Conservation (phyloP, 2,797 vertebrate genomes). For the Diplodus sargus region DNA sequence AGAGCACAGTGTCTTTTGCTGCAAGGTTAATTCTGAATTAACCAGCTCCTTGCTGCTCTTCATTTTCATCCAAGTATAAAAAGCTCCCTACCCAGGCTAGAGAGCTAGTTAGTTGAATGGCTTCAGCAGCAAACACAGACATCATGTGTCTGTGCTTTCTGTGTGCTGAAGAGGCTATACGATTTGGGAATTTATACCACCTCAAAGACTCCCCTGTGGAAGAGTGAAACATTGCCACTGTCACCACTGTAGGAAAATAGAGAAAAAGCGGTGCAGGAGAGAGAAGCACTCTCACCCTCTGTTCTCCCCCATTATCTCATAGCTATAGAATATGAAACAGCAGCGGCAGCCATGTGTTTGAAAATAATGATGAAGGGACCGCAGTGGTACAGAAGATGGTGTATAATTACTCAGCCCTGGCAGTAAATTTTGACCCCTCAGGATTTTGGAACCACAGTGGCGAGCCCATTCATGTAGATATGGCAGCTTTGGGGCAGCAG, state of each 20-base stretch:
- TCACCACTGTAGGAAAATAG: slow-evolving; percentile 38
- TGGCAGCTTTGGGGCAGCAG: slow-evolving; percentile 63
- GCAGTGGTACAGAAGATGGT: slow-evolving; percentile 59
- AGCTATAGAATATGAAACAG: slow-evolving; percentile 63
- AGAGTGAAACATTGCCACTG: slow-evolving; percentile 57
- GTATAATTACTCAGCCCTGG: slow-evolving; percentile 76
- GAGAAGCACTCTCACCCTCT: slow-evolving; percentile 19
- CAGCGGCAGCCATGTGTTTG: slow-evolving; percentile 67
- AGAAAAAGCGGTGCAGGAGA: slow-evolving; percentile 16
- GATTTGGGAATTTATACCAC: slow-evolving; percentile 52
- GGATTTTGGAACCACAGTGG: slow-evolving; percentile 61
- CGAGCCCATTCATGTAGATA: slow-evolving; percentile 63
- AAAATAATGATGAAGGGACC: slow-evolving; percentile 75
- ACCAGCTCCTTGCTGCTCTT: slow-evolving; percentile 1
- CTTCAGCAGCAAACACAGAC: slow-evolving; percentile 6
- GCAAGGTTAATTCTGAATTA: slow-evolving; percentile 12
- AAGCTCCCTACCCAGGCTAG: neutral
- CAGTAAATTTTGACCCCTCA: slow-evolving; percentile 73
- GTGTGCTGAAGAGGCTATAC: slow-evolving; percentile 21
- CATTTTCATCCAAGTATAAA: slow-evolving; percentile 6
- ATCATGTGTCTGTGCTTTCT: slow-evolving; percentile 18
- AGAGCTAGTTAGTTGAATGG: neutral
- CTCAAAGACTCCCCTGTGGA: slow-evolving; percentile 59
- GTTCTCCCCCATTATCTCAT: slow-evolving; percentile 63
- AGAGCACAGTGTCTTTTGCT: slow-evolving; percentile 5